Base-by-base conservation (phyloP, 2,888 invertebrate species). In the Xylophagus ater region DNA sequence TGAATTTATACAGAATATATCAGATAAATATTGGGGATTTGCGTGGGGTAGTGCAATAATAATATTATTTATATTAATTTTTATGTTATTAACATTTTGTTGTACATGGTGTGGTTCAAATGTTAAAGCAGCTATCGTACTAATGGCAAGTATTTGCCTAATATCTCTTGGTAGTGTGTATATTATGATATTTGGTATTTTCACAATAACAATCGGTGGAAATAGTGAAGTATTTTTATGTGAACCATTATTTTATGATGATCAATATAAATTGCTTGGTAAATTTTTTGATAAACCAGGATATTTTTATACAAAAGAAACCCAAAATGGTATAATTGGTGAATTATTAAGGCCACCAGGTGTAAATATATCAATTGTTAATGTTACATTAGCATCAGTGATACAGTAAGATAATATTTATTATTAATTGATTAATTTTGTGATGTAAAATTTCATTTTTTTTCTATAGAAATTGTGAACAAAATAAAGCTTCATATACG, bases 401-500 rank as follows among this genome's bases (percentile, higher is more conserved):
- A 52, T 65, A 40, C 57, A 58, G 63, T 63, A 51, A 55, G 57
- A 10, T 31, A 30, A 25, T 25, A 24, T 28, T 30, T 25, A 37
- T 29, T 26, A 8, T 28, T 7, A 28, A 28, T 9, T 29, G 12
- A 14, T 13, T 29, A 14, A 13, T 9, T 29, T 29, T 14, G 29
- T 7, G 9, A 3, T 10, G n/a, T n/a, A 10, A 23, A 10, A n/a
- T 23, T 23, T 23, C 23, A 23, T 10, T 8, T 23, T 23, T 23
- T n/a, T 3, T 10, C 8, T 23, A 23, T 23, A 84, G 84, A 48
- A 76, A 78, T 52, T 85, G 84, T 57, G 73, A 78, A 58, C 69
- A 73, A 53, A 78, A 82, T 56, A 71, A 73, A 49, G 72, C 83
- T 45, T 76, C 78, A n/a, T 85, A 82, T 65, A 68, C 70, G 29